Evolutionary conservation across 2,113 vertebrate genomes (phyloP), one percentile per base, ranked within the genome.

Genomic region (Phaethornis superciliosus): DNA sequence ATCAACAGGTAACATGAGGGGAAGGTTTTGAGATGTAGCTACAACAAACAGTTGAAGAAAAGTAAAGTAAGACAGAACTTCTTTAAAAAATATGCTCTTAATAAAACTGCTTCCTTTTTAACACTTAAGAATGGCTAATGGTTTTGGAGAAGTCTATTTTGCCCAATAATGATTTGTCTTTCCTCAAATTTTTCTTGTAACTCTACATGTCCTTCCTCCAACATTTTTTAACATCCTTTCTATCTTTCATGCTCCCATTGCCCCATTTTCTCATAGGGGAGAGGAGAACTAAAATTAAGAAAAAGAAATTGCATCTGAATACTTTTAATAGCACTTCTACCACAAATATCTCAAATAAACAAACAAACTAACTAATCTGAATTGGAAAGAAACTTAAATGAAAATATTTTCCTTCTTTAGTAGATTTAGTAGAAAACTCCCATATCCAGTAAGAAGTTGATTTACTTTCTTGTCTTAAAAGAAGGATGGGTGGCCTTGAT

Each of bases 31-130:
- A 65, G 42, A 59, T 11, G 13, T 0, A 49, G 17, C 3, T 60
- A n/a, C 78, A 86, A 71, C 22, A 10, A 83, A 37, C 9, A 42
- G 35, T 3, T 1, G 81, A 83, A 89, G 4, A 80, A 58, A 89
- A 69, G 5, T n/a, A 79, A 68, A 83, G 22, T 20, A 27, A 44
- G 27, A 24, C 2, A 81, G 9, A 80, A 56, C 1, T 3, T 28
- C 47, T 47, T 0, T 28, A 0, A 28, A 67, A 19, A 27, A 47
- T 5, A 35, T 35, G 3, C 1, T 75, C 78, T 71, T 32, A 63
- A 33, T 15, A 59, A 84, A 89, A 64, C 12, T 30, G 16, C 6
- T 4, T 70, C 27, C 7, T 55, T 93, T 74, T 70, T 42, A 77
- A 46, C 74, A 42, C 10, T 14, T 51, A 8, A 8, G 18, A 59